Conservation (phyloP, 2,797 vertebrate genomes). For the Anisognathus igniventris region DNA sequence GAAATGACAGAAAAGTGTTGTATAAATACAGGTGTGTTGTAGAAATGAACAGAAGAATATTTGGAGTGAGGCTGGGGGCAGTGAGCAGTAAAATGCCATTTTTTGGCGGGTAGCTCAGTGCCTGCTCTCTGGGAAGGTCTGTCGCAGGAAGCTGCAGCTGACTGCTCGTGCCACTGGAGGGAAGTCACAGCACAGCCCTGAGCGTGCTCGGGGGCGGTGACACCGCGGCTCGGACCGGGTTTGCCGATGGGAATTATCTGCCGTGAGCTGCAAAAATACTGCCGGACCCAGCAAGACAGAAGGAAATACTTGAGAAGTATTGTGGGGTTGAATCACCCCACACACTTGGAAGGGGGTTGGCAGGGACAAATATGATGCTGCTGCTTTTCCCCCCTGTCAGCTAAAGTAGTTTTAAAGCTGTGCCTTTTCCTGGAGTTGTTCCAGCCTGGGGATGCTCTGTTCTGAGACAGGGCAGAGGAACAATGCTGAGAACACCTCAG, state of each 20-base stretch:
- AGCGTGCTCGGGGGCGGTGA: rapidly evolving
- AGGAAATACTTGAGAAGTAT: rapidly evolving
- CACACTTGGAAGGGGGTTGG: neutral
- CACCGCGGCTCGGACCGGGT: rapidly evolving
- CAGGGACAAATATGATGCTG: neutral
- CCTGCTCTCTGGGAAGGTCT: neutral
- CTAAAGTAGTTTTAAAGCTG: neutral
- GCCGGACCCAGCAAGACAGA: neutral
- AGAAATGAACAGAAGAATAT: neutral
- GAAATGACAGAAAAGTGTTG: neutral
- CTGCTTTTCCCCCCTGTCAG: neutral
- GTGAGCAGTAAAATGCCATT: neutral
- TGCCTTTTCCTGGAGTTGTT: neutral
- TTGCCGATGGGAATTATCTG: neutral
- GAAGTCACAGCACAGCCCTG: neutral
- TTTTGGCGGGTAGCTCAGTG: rapidly evolving
- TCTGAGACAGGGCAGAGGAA: neutral
- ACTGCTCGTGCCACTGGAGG: neutral
- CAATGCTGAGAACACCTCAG: rapidly evolving
- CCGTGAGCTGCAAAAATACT: neutral
- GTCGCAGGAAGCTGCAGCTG: neutral
- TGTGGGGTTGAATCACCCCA: neutral
- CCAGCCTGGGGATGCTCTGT: neutral
- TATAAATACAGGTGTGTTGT: rapidly evolving
- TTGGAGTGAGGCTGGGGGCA: neutral